Percentiles rank a stretch among this genome's conserved stretches.
Conservation (phyloP, 2,113 vertebrate genomes). For the Microcebus jonahi region DNA sequence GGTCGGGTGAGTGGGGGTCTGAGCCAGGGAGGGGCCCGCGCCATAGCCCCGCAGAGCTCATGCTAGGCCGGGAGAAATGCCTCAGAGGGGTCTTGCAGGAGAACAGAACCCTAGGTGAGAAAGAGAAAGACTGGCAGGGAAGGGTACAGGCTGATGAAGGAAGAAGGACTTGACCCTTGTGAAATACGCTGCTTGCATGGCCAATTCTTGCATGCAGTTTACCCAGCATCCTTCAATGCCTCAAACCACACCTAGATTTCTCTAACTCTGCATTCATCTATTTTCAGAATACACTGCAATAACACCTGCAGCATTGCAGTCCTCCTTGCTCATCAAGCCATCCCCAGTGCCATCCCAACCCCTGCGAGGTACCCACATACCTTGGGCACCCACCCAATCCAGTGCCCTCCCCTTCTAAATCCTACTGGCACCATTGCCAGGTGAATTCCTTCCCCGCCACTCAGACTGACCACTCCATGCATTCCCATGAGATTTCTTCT, state of each 20-base stretch:
- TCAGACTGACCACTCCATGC: background rate
- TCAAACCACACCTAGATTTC: background rate
- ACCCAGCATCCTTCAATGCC: background rate
- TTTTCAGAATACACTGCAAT: background rate
- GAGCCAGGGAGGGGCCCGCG: background rate
- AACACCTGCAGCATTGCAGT: background rate
- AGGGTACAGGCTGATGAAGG: background rate
- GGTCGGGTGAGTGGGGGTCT: background rate
- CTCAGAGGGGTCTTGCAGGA: background rate
- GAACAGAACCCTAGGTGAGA: background rate
- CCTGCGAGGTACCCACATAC: background rate
- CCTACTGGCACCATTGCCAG: background rate
- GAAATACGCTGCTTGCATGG: background rate
- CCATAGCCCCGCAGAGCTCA: background rate
- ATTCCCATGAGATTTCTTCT: background rate
- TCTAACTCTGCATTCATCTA: background rate
- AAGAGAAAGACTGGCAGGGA: background rate
- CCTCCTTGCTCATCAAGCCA: background rate
- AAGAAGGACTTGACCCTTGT: background rate
- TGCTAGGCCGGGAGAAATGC: background rate
- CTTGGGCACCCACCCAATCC: background rate
- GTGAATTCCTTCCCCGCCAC: background rate
- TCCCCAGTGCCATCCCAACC: background rate
- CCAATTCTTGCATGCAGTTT: background rate
- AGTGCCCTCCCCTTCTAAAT: background rate